Evolutionary conservation across 2,113 vertebrate genomes (phyloP).

Genomic region (Callocephalon fimbriatum): DNA sequence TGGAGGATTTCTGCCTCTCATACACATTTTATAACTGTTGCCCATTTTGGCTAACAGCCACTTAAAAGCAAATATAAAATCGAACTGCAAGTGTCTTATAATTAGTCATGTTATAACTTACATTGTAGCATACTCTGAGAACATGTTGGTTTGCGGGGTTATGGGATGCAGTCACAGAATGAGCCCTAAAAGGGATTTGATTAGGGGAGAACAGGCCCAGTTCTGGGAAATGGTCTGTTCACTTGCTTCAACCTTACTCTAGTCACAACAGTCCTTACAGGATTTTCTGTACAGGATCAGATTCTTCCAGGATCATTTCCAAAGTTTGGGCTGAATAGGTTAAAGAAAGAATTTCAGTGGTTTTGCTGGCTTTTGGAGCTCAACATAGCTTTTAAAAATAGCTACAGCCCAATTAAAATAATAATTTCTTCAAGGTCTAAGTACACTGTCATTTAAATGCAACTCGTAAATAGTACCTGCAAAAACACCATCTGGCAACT

Average conservation of each 20-base stretch:
- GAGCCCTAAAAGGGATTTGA: not conserved
- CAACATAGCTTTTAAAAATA: not conserved
- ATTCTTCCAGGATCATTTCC: not conserved
- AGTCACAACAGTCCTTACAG: fast-evolving
- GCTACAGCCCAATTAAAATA: not conserved
- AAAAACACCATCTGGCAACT: not conserved
- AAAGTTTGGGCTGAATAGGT: not conserved
- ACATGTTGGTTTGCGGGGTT: not conserved
- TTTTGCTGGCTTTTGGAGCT: not conserved
- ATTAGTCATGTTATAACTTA: not conserved
- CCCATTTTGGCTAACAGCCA: not conserved
- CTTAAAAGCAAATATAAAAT: not conserved
- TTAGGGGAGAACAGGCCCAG: not conserved
- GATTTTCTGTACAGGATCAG: not conserved
- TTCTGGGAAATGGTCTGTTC: not conserved
- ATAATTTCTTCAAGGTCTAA: not conserved
- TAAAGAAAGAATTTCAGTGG: not conserved
- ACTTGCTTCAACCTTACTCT: not conserved
- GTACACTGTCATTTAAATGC: not conserved
- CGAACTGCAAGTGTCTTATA: not conserved
- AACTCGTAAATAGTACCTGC: not conserved
- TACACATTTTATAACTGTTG: not conserved
- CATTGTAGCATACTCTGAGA: not conserved
- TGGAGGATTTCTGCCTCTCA: not conserved
- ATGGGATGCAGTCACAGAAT: not conserved